Conservation (phyloP, 2,797 vertebrate genomes). For the Lerista edwardsae region DNA sequence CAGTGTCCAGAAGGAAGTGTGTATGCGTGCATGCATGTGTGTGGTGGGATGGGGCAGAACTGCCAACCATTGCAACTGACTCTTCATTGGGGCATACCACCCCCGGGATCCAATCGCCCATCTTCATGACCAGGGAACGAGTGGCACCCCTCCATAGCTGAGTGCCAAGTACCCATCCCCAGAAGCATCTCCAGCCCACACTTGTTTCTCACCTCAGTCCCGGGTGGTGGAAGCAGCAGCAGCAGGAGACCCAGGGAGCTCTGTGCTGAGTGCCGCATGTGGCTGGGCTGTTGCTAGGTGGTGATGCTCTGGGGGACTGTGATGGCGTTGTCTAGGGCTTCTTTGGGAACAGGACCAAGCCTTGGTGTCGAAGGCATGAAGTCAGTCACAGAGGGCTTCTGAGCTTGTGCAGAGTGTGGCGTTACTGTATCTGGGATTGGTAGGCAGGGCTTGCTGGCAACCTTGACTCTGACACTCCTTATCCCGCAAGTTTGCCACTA, state of each 20-base stretch:
- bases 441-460: not conserved
- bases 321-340: not conserved
- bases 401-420: not conserved
- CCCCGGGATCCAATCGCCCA: too few relatives aligned
- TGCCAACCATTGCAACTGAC: too few relatives aligned
- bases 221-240: not conserved
- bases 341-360: not conserved
- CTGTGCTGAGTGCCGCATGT: not conserved
- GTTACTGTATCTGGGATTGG: not conserved
- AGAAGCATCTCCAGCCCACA: not conserved
- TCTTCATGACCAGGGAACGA: too few relatives aligned
- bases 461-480: not conserved
- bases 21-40: too few relatives aligned
- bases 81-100: too few relatives aligned
- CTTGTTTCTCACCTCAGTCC: too few relatives aligned
- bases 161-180: too few relatives aligned
- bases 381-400: too few relatives aligned
- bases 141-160: too few relatives aligned
- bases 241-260: not conserved
- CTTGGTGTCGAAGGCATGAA: not conserved
- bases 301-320: not conserved
- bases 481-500: too few relatives aligned
- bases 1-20: too few relatives aligned
- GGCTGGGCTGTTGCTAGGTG: not conserved
- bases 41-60: too few relatives aligned